Evolutionary conservation across 2,797 vertebrate genomes (phyloP).

Genomic region (Protonibea diacanthus): DNA sequence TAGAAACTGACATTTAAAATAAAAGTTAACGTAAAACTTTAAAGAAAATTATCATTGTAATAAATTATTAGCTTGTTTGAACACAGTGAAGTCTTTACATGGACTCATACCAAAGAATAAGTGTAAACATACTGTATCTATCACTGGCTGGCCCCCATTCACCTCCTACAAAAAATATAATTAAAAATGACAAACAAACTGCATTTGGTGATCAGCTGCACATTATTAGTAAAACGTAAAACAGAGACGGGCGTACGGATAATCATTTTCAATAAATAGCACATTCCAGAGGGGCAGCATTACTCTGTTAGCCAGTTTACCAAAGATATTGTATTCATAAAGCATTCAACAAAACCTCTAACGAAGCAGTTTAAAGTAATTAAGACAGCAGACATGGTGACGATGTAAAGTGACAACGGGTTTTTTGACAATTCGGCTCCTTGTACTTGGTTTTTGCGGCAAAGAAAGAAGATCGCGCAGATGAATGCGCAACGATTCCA

Average conservation of each 20-base stretch:
- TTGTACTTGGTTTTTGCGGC: constrained; percentile 15
- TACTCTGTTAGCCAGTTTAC: constrained; percentile 77
- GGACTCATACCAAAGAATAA: constrained; percentile 88
- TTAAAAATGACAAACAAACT: constrained; percentile 44
- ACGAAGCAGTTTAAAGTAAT: constrained; percentile 21
- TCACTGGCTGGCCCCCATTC: constrained; percentile 85
- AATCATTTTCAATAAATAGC: constrained; percentile 85
- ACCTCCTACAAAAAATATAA: constrained; percentile 42
- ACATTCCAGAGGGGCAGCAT: constrained; percentile 88
- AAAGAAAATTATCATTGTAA: constrained; percentile 76
- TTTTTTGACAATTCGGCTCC: constrained; percentile 41
- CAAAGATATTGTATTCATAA: constrained; percentile 26
- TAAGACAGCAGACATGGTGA: constrained; percentile 17
- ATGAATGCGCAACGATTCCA: constrained; percentile 22
- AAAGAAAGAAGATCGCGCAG: constrained; percentile 56
- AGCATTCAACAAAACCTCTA: constrained; percentile 49
- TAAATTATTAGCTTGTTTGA: constrained; percentile 88
- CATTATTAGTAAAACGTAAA: constrained; percentile 58
- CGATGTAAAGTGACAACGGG: constrained; percentile 26
- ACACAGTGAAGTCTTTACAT: constrained; percentile 89
- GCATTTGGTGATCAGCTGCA: constrained; percentile 82
- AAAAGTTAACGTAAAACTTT: constrained; percentile 70
- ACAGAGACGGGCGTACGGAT: constrained; percentile 32
- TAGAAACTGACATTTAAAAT: constrained; percentile 39
- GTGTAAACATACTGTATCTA: constrained; percentile 90